Evolutionary conservation across 2,113 vertebrate genomes (phyloP).

Genomic region (Pygoscelis adeliae): DNA sequence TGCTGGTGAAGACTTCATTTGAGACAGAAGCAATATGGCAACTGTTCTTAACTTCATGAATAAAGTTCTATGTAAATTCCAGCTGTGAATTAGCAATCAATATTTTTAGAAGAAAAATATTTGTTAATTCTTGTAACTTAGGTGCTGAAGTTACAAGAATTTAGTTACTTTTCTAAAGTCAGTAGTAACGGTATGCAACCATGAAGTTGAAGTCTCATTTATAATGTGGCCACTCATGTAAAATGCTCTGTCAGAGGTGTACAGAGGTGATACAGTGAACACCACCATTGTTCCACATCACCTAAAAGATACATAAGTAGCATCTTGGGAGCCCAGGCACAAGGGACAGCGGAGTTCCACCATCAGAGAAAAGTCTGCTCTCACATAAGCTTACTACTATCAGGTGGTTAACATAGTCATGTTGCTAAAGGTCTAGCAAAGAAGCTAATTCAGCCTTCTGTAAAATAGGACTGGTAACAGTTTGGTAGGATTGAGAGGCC

Average conservation of each 20-base stretch:
- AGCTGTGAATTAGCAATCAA: background rate
- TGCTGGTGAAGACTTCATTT: background rate
- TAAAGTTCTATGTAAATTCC: background rate
- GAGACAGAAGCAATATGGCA: background rate
- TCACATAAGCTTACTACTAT: background rate
- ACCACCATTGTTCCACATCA: background rate
- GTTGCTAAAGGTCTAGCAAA: background rate
- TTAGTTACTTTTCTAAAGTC: background rate
- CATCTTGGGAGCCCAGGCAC: background rate
- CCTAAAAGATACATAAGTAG: background rate
- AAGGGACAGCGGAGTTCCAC: background rate
- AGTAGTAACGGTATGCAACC: background rate
- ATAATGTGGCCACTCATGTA: background rate
- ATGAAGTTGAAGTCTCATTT: background rate
- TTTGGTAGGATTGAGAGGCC: background rate
- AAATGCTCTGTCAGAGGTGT: background rate
- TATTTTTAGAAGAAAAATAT: background rate
- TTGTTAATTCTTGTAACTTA: background rate
- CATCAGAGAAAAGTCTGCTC: background rate
- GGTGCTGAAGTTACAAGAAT: background rate
- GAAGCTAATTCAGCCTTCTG: background rate
- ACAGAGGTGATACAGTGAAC: background rate
- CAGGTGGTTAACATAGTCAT: background rate
- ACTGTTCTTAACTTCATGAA: background rate
- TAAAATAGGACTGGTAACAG: background rate